A percentile compares a stretch with the other conserved stretches of the same genome.
Evolutionary conservation across 2,113 vertebrate species (phyloP).

Genomic region (Casuarius casuarius): DNA sequence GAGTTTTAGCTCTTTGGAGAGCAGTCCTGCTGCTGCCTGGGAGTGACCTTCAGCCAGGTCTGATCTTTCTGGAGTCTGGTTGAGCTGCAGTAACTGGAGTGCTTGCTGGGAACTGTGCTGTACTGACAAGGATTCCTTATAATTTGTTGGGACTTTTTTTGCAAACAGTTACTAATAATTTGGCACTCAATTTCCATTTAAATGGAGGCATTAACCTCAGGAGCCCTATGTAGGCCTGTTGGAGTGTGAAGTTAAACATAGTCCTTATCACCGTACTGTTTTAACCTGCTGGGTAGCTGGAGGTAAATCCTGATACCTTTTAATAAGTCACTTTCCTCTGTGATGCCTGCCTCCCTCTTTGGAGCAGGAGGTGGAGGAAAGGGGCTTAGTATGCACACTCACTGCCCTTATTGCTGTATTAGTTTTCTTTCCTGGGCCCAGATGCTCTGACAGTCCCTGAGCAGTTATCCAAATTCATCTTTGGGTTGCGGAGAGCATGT

Average conservation of each 20-base stretch:
- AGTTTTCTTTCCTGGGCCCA: neutral
- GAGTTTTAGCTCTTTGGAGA: neutral
- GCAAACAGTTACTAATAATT: conserved; percentile 73
- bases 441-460: neutral
- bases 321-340: neutral
- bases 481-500: neutral
- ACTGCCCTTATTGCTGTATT: neutral
- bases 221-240: neutral
- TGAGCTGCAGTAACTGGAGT: neutral
- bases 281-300: neutral
- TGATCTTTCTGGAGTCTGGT: neutral
- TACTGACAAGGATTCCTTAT: conserved; percentile 39
- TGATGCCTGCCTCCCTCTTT: neutral
- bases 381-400: neutral
- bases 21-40: neutral
- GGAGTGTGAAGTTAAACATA: conserved; percentile 20
- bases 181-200: conserved; percentile 77
- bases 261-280: conserved; percentile 18
- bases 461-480: neutral
- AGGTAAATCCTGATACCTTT: conserved; percentile 23
- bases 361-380: neutral
- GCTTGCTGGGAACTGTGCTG: neutral
- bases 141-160: conserved; percentile 32
- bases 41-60: neutral
- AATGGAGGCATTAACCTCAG: conserved; percentile 76